phyloP scores from a whole-genome alignment of 2,888 invertebrate species.

The Volucella bombylans region DNA sequence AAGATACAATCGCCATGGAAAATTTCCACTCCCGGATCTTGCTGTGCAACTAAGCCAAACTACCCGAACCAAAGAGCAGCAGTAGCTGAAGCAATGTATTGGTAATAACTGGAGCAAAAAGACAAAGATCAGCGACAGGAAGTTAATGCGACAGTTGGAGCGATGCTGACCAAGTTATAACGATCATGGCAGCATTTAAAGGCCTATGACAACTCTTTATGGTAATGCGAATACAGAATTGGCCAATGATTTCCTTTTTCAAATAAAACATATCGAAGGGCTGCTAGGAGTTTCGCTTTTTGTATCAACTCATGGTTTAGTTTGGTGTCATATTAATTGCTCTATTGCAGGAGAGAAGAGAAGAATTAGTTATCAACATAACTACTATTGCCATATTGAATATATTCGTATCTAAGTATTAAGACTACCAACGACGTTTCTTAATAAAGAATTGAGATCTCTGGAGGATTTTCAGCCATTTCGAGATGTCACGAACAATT shows the following conservation, averaged over 20 bases:
- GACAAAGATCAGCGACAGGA: constrained; percentile 38
- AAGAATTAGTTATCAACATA: constrained; percentile 53
- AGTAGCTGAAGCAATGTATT: constrained; percentile 33
- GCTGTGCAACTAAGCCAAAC: constrained; percentile 3
- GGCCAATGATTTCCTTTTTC: constrained; percentile 64
- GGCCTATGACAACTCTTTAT: constrained; percentile 72
- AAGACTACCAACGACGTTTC: constrained; percentile 61
- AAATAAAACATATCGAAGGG: constrained; percentile 41
- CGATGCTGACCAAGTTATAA: constrained; percentile 62
- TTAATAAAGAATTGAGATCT: constrained; percentile 59
- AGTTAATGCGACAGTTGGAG: constrained; percentile 32
- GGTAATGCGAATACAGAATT: constrained; percentile 64
- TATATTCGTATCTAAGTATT: constrained; percentile 26
- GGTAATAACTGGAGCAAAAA: constrained; percentile 60
- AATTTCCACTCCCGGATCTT: constrained; percentile 65
- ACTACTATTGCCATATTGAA: constrained; percentile 44
- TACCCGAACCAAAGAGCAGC: constrained; percentile 4
- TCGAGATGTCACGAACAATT: constrained; percentile 31
- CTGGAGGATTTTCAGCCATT: constrained; percentile 28
- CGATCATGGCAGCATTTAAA: constrained; percentile 66
- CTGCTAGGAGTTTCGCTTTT: not conserved
- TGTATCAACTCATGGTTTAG: constrained; percentile 12
- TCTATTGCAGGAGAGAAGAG: constrained; percentile 52
- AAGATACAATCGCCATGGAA: constrained; percentile 73
- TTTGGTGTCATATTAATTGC: constrained; percentile 72